Conservation (phyloP, 1,140 invertebrate genomes). For the Macrosteles quadrilineatus region DNA sequence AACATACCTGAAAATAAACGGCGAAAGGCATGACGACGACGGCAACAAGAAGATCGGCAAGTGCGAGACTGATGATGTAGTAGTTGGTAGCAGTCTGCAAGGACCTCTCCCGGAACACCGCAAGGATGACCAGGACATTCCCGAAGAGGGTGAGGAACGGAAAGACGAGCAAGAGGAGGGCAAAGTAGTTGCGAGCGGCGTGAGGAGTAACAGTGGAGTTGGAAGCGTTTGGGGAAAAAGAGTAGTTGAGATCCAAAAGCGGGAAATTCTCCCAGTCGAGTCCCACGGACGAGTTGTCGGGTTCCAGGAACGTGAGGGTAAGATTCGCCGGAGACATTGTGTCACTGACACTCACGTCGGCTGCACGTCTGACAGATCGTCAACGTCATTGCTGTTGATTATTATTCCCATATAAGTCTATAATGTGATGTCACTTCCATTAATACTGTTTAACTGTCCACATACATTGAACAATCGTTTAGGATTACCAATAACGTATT, state of each 20-base stretch:
- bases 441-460: too few relatives aligned
- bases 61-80: conserved; percentile 96
- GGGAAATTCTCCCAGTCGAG: conserved; percentile 10
- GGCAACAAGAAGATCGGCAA: conserved; percentile 95
- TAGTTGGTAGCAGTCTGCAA: conserved; percentile 97
- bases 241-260: neutral
- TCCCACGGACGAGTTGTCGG: neutral
- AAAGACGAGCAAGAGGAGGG: conserved; percentile 82
- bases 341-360: too few relatives aligned
- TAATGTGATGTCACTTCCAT: too few relatives aligned
- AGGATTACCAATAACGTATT: too few relatives aligned
- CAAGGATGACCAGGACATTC: conserved; percentile 94
- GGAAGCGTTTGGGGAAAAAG: neutral
- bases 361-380: too few relatives aligned
- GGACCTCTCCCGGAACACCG: conserved; percentile 85
- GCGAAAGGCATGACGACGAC: conserved; percentile 98
- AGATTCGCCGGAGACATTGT: too few relatives aligned
- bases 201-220: conserved; percentile 41
- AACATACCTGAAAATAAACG: conserved; percentile 94
- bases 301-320: too few relatives aligned
- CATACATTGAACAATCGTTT: too few relatives aligned
- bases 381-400: too few relatives aligned
- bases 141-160: conserved; percentile 94
- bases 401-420: too few relatives aligned
- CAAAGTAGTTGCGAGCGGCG: conserved; percentile 73